Conservation (phyloP, 2,113 vertebrate genomes). For the Pelusios castaneus region DNA sequence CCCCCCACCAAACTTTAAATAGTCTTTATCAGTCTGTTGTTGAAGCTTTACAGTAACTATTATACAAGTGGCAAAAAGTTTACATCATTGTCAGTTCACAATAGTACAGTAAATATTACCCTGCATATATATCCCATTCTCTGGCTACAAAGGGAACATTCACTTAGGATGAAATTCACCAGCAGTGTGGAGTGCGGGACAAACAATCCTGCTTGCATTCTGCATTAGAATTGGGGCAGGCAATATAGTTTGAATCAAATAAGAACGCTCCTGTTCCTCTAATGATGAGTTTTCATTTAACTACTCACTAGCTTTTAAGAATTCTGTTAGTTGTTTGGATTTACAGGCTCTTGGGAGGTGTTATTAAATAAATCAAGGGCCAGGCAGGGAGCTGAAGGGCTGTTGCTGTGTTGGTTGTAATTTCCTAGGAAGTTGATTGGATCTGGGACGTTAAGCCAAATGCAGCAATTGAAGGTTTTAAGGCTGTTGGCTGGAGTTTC, state of each 20-base stretch:
- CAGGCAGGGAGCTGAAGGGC: background rate
- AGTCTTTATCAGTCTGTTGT: background rate
- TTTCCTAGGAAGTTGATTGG: background rate
- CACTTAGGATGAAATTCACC: background rate
- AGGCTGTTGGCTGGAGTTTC: background rate
- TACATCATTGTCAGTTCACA: background rate
- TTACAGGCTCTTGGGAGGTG: accelerated
- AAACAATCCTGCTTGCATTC: background rate
- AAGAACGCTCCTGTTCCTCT: background rate
- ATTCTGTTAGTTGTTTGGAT: background rate
- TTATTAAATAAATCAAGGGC: background rate
- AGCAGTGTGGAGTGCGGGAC: background rate
- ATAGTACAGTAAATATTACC: background rate
- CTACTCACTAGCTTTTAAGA: background rate
- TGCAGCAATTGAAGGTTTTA: background rate
- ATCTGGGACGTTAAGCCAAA: background rate
- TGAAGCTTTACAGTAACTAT: background rate
- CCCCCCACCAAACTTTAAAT: background rate
- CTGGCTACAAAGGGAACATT: background rate
- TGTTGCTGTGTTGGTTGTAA: background rate
- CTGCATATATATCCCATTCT: background rate
- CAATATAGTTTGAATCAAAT: no score
- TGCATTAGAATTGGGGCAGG: background rate
- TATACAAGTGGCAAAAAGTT: background rate
- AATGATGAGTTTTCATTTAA: background rate